Conservation (phyloP, 2,797 vertebrate species). For the Squalus acanthias region DNA sequence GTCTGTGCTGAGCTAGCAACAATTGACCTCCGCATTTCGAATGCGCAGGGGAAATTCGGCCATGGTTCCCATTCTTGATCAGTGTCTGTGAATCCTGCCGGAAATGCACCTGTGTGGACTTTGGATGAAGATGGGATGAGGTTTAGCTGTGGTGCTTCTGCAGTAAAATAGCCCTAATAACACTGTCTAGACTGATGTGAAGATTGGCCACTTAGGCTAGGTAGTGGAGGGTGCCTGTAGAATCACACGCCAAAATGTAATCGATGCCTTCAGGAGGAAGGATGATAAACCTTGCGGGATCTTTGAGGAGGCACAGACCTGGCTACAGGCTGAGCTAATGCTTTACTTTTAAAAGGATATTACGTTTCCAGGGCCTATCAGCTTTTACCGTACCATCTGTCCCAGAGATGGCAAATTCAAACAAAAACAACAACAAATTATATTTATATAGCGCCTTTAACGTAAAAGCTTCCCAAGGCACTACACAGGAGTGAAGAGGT, state of each 20-base stretch:
- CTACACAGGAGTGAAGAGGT: too few species aligned
- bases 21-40: not conserved
- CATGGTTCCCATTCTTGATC: not conserved
- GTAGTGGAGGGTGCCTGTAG: not conserved
- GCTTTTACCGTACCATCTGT: not conserved
- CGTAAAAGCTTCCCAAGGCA: too few species aligned
- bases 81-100: not conserved
- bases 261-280: not conserved
- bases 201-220: not conserved
- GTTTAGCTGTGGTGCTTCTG: not conserved
- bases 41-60: not conserved
- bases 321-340: not conserved
- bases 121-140: not conserved
- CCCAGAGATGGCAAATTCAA: not conserved
- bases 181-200: not conserved
- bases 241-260: not conserved
- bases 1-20: not conserved
- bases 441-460: too few species aligned
- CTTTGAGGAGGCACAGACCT: not conserved
- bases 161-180: not conserved
- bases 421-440: not conserved
- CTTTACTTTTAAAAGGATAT: not conserved
- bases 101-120: not conserved
- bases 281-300: not conserved
- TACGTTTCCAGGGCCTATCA: not conserved